A percentile compares a stretch with the other conserved stretches of the same genome.
These are phyloP conservation scores for Dryoscopus gambensis DNA, from an alignment of 2,113 vertebrate species.

Conservation along the genomic window DNA sequence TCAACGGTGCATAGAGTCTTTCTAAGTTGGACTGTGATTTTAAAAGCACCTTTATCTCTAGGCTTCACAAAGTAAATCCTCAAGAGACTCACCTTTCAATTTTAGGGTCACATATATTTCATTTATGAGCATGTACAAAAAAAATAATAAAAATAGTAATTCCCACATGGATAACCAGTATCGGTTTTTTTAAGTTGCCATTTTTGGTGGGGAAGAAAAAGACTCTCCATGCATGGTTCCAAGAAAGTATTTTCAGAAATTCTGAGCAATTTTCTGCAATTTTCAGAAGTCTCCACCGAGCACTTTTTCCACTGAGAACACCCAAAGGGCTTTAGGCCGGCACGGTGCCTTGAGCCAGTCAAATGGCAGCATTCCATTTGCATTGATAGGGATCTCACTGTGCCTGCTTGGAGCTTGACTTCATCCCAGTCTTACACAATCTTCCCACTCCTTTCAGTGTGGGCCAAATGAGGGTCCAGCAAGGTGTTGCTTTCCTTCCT, in stretches of 20 bases:
- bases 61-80: not conserved
- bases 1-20: not conserved
- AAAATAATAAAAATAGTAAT: not conserved
- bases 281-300: not conserved
- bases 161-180: not conserved
- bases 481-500: not conserved
- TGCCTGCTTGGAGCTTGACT: not conserved
- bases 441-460: rapidly evolving
- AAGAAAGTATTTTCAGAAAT: not conserved
- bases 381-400: too few species aligned
- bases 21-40: not conserved
- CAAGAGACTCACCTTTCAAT: not conserved
- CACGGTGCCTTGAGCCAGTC: not conserved
- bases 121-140: not conserved
- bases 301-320: not conserved
- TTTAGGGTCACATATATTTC: not conserved
- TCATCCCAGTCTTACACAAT: not conserved
- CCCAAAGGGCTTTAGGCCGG: not conserved
- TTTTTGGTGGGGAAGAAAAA: not conserved
- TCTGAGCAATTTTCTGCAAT: not conserved
- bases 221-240: not conserved
- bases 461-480: not conserved
- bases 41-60: not conserved
- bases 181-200: not conserved
- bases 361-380: not conserved